phyloP scores from a whole-genome alignment of 2,888 invertebrate species.

The Sarcophaga caerulescens region DNA sequence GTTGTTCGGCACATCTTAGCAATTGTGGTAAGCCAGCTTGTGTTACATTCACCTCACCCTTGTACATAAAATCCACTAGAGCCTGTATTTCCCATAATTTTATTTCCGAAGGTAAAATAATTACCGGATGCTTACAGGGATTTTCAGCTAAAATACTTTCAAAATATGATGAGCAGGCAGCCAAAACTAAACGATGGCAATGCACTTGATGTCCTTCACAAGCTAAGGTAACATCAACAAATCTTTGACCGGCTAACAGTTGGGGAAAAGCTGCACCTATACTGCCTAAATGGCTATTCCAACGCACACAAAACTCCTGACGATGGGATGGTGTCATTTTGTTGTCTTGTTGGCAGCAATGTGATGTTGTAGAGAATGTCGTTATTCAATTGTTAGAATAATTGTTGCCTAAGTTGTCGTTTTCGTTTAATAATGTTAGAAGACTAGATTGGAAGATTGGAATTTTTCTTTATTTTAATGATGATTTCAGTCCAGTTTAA shows the following conservation, averaged over 20 bases:
- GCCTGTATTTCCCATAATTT: conserved; percentile 93
- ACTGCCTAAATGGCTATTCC: conserved; percentile 81
- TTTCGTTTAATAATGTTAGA: conserved; percentile 6
- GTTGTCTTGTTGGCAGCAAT: conserved; percentile 13
- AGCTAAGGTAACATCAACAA: conserved; percentile 93
- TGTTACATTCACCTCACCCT: conserved; percentile 93
- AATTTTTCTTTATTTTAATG: neutral
- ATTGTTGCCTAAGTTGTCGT: conserved; percentile 12
- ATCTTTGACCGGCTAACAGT: conserved; percentile 81
- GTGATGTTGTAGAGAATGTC: conserved; percentile 9
- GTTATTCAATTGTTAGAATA: neutral
- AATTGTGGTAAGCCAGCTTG: conserved; percentile 91
- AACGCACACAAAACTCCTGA: conserved; percentile 81
- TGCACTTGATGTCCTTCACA: conserved; percentile 91
- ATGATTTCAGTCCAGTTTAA: neutral
- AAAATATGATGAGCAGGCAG: conserved; percentile 92
- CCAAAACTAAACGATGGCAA: conserved; percentile 93
- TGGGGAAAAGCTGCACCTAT: conserved; percentile 81
- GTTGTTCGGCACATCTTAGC: conserved; percentile 91
- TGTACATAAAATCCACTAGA: conserved; percentile 94
- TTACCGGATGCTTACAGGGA: conserved; percentile 92
- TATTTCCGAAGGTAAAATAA: conserved; percentile 91
- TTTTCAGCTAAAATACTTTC: conserved; percentile 90
- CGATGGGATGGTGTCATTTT: conserved; percentile 70
- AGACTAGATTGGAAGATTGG: conserved; percentile 61